These are phyloP conservation scores for Tenthredo distinguenda DNA, from an alignment of 2,888 invertebrate species.

Conservation along the genomic window DNA sequence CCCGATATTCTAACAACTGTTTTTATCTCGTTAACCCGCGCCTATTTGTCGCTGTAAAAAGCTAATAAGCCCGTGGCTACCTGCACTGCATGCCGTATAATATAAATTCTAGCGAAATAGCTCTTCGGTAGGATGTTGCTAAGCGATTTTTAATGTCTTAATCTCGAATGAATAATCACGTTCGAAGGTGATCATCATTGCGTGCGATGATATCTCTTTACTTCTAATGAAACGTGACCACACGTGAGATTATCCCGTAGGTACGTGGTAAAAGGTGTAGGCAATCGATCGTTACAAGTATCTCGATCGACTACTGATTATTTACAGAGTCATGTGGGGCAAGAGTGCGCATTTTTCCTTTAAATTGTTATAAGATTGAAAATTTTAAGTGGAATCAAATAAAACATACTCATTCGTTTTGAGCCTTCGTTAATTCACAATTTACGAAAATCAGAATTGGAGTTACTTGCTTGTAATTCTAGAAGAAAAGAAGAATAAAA, in stretches of 20 bases:
- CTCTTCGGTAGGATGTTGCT: background rate
- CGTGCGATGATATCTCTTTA: constrained; percentile 3
- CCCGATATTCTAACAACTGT: too few species aligned
- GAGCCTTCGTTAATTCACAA: too few species aligned
- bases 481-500: too few species aligned
- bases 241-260: background rate
- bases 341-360: too few species aligned
- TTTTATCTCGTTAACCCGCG: background rate
- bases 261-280: background rate
- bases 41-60: background rate
- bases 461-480: too few species aligned
- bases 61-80: background rate
- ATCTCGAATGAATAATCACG: background rate
- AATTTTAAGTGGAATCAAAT: too few species aligned
- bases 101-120: background rate
- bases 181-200: constrained; percentile 15
- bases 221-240: background rate
- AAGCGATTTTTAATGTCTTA: constrained; percentile 38
- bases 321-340: too few species aligned
- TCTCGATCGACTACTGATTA: too few species aligned
- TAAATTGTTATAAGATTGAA: too few species aligned
- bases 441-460: too few species aligned
- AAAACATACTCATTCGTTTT: too few species aligned
- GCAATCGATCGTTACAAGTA: too few species aligned
- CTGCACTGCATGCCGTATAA: background rate